These are phyloP conservation scores for Vombatus ursinus DNA, from an alignment of 2,113 vertebrate species.

Conservation along the genomic window DNA sequence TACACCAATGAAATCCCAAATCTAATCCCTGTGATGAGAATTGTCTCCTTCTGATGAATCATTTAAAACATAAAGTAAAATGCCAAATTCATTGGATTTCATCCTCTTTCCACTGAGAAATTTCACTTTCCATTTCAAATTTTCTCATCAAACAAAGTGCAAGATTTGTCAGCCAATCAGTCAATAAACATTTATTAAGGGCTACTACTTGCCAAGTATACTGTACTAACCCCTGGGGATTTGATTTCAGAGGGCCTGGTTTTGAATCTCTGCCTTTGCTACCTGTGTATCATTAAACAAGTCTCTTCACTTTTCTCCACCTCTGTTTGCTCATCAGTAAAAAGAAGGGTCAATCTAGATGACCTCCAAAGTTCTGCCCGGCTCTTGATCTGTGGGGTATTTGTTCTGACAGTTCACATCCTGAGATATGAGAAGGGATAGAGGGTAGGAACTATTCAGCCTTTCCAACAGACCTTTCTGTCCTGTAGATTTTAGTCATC, in stretches of 20 bases:
- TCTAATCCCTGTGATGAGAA: neutral
- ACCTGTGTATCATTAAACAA: neutral
- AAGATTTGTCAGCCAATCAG: neutral
- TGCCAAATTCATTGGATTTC: neutral
- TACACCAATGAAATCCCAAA: neutral
- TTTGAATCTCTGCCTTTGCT: neutral
- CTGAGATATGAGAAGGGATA: neutral
- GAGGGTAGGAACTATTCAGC: neutral
- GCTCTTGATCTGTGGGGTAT: neutral
- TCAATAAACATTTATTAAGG: neutral
- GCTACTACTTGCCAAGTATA: neutral
- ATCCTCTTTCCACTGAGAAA: neutral
- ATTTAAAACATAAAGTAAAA: conserved; percentile 19
- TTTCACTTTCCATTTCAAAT: neutral
- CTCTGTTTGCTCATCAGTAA: neutral
- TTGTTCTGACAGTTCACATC: neutral
- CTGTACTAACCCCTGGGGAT: neutral
- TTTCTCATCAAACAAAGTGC: neutral
- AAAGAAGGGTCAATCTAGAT: neutral
- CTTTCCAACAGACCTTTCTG: neutral
- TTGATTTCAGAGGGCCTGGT: neutral
- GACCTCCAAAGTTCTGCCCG: neutral
- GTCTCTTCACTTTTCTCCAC: neutral
- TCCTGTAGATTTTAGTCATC: neutral
- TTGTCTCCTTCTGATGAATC: conserved; percentile 1